Percentiles rank a stretch among this genome's conserved stretches.
These are phyloP conservation scores for Agraylea sexmaculata DNA, from an alignment of 1,140 invertebrate species.

Conservation along the genomic window DNA sequence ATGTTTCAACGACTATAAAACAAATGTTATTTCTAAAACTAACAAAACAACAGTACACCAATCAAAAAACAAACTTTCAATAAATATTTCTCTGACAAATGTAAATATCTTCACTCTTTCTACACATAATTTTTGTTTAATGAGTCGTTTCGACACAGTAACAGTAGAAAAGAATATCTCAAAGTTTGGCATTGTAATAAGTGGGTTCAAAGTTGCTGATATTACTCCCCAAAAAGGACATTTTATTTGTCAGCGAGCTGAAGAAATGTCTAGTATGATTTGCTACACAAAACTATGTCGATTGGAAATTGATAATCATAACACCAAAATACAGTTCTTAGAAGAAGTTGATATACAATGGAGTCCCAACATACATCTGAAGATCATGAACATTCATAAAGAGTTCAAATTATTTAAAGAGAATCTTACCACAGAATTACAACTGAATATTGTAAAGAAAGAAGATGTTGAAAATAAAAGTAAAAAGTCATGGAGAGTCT, in stretches of 20 bases:
- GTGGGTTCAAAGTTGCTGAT: slow-evolving; percentile 35
- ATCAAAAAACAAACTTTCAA: slow-evolving; percentile 24
- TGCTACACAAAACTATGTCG: slow-evolving; percentile 35
- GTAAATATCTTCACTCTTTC: slow-evolving; percentile 36
- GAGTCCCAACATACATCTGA: slow-evolving; percentile 63
- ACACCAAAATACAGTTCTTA: slow-evolving; percentile 46
- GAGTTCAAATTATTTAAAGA: slow-evolving; percentile 43
- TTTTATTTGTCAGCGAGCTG: slow-evolving; percentile 31
- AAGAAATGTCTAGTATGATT: slow-evolving; percentile 32
- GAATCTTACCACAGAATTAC: slow-evolving; percentile 24
- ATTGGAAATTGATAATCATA: slow-evolving; percentile 31
- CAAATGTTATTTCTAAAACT: background rate
- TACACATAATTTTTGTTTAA: slow-evolving; percentile 30
- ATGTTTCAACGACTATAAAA: slow-evolving; percentile 29
- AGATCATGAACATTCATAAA: slow-evolving; percentile 50
- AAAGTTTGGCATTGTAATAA: slow-evolving; percentile 29
- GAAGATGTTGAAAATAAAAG: slow-evolving; percentile 17
- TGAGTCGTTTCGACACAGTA: slow-evolving; percentile 34
- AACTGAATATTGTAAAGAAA: slow-evolving; percentile 13
- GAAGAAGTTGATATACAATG: slow-evolving; percentile 54
- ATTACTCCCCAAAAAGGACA: slow-evolving; percentile 34
- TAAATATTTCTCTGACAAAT: slow-evolving; percentile 35
- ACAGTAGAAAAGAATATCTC: slow-evolving; percentile 28
- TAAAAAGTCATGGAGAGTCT: slow-evolving; percentile 33
- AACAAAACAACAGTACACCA: slow-evolving; percentile 8